These are phyloP conservation scores for Abscondita cerata DNA, from an alignment of 2,888 invertebrate genomes.

Conservation along the genomic window DNA sequence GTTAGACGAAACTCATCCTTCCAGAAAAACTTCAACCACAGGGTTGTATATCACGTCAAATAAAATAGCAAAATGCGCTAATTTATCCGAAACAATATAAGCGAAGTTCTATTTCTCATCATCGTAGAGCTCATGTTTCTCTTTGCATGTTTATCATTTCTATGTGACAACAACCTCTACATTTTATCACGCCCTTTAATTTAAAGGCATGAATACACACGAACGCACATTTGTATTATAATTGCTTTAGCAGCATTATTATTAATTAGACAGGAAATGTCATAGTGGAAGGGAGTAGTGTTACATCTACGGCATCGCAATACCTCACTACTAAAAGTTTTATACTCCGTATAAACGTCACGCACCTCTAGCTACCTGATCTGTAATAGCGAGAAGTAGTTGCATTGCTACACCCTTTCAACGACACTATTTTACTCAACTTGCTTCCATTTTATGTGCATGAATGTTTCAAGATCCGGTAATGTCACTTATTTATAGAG, in stretches of 20 bases:
- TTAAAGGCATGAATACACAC: constrained; percentile 43
- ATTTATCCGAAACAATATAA: neutral
- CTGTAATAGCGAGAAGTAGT: neutral
- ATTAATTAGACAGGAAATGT: constrained; percentile 49
- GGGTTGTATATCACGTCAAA: too few species aligned
- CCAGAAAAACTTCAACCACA: too few species aligned
- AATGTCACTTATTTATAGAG: too few species aligned
- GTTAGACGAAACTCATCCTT: too few species aligned
- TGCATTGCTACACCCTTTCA: too few species aligned
- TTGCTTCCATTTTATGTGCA: neutral
- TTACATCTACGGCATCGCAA: constrained; percentile 18
- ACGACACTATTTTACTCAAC: neutral
- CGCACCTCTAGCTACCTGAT: constrained; percentile 8
- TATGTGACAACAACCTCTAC: constrained; percentile 21
- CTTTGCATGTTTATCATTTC: constrained; percentile 17
- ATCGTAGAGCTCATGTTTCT: constrained; percentile 14
- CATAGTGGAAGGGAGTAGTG: constrained; percentile 39
- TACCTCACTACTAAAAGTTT: constrained; percentile 20
- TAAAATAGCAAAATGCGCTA: neutral
- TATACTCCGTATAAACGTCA: constrained; percentile 15
- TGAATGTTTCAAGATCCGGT: too few species aligned
- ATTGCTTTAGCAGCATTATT: constrained; percentile 53
- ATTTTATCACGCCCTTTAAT: constrained; percentile 17
- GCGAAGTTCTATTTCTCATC: neutral
- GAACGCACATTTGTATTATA: constrained; percentile 53